These are phyloP conservation scores for Dusona sp. DNA, from an alignment of 2,888 invertebrate genomes.

Conservation along the genomic window DNA sequence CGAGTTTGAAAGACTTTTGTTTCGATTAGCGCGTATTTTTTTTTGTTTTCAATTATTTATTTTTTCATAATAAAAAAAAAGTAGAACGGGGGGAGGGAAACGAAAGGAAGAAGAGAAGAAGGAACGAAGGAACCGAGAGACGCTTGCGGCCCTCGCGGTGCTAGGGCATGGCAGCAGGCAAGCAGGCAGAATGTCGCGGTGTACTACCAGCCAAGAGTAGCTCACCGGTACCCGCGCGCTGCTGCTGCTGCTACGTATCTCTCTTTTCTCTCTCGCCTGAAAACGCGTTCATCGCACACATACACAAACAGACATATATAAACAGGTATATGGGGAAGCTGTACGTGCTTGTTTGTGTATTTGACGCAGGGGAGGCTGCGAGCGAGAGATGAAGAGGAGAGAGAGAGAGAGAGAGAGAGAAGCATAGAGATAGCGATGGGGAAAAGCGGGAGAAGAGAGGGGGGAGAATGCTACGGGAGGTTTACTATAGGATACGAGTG, in stretches of 20 bases:
- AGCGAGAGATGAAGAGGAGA: constrained; percentile 47
- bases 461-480: constrained; percentile 76
- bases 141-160: constrained; percentile 76
- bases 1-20: constrained; percentile 1
- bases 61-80: constrained; percentile 23
- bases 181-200: constrained; percentile 80
- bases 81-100: constrained; percentile 74
- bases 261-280: constrained; percentile 49
- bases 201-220: constrained; percentile 80
- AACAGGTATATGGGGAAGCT: constrained; percentile 20
- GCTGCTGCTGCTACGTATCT: constrained; percentile 46
- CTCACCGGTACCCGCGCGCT: constrained; percentile 77
- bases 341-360: constrained; percentile 11
- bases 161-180: constrained; percentile 82
- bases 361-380: constrained; percentile 70
- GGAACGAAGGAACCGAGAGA: constrained; percentile 74
- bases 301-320: constrained; percentile 72
- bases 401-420: constrained; percentile 43
- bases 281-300: constrained; percentile 79
- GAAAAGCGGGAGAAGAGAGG: constrained; percentile 70
- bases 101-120: constrained; percentile 71
- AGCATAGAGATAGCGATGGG: constrained; percentile 65
- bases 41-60: constrained; percentile 18
- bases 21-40: constrained; percentile 26
- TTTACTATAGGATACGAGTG: constrained; percentile 77